Conservation (phyloP, 2,888 invertebrate genomes). For the Nudaria mundana region DNA sequence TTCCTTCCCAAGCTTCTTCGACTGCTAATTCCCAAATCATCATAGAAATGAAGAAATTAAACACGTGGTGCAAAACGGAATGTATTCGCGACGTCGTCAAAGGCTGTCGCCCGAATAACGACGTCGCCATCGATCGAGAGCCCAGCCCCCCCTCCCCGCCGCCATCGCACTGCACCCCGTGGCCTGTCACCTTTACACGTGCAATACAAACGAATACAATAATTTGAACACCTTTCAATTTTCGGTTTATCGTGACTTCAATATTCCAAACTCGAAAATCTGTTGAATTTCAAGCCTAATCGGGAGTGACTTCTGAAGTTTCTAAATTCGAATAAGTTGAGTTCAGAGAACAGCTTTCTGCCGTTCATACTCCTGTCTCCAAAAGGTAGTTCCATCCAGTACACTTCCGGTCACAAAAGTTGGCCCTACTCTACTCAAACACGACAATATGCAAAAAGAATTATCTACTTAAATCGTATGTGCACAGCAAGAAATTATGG, state of each 20-base stretch:
- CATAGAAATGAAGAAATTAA: conserved; percentile 36
- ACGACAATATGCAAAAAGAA: no score
- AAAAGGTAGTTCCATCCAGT: no score
- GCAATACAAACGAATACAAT: conserved; percentile 31
- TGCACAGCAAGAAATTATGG: no score
- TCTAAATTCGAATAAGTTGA: no score
- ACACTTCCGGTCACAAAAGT: no score
- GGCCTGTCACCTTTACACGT: conserved; percentile 35
- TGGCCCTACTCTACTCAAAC: no score
- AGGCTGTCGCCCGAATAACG: conserved; percentile 82
- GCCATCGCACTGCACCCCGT: conserved; percentile 33
- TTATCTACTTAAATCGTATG: no score
- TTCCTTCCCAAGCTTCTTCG: conserved; percentile 23
- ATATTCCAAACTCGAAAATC: neutral
- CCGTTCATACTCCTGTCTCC: no score
- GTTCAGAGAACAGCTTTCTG: no score
- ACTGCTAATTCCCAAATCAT: conserved; percentile 31
- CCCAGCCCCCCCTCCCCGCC: conserved; percentile 38
- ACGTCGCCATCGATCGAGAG: conserved; percentile 75
- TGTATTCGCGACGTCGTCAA: conserved; percentile 67
- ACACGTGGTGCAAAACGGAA: conserved; percentile 38
- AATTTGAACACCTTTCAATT: conserved; percentile 35
- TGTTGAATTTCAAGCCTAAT: neutral
- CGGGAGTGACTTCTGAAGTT: neutral
- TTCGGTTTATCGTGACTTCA: conserved; percentile 26